Evolutionary conservation across 2,113 vertebrate genomes (phyloP).

Genomic region (Odontophorus gujanensis): DNA sequence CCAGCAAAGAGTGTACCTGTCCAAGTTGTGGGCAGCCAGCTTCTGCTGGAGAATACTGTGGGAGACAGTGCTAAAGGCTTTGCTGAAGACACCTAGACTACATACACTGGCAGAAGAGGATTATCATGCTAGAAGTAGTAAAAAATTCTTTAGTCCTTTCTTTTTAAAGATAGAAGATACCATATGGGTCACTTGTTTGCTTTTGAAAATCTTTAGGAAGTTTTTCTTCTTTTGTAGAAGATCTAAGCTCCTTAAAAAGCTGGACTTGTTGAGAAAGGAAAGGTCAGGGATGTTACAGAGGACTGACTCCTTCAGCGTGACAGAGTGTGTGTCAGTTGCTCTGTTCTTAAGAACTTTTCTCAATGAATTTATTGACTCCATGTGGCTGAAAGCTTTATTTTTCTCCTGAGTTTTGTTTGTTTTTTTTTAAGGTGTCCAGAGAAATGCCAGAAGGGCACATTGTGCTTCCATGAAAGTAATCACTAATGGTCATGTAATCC

Average conservation of each 20-base stretch:
- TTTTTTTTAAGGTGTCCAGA: neutral
- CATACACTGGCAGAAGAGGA: neutral
- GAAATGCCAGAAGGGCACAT: neutral
- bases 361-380: neutral
- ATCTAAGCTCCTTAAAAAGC: neutral
- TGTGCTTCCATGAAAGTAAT: neutral
- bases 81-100: too few relatives aligned
- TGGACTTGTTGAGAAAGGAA: neutral
- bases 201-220: neutral
- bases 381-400: neutral
- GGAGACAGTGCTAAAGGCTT: too few relatives aligned
- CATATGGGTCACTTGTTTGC: neutral
- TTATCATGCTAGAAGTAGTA: neutral
- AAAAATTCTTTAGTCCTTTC: neutral
- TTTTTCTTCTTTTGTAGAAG: neutral
- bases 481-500: neutral
- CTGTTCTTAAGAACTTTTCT: neutral
- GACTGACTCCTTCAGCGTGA: neutral
- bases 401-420: neutral
- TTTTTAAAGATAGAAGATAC: neutral
- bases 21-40: too few relatives aligned
- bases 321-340: neutral
- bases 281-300: neutral
- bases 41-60: too few relatives aligned
- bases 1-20: too few relatives aligned